Conservation (phyloP, 2,797 vertebrate species). For the Pagetopsis macropterus region DNA sequence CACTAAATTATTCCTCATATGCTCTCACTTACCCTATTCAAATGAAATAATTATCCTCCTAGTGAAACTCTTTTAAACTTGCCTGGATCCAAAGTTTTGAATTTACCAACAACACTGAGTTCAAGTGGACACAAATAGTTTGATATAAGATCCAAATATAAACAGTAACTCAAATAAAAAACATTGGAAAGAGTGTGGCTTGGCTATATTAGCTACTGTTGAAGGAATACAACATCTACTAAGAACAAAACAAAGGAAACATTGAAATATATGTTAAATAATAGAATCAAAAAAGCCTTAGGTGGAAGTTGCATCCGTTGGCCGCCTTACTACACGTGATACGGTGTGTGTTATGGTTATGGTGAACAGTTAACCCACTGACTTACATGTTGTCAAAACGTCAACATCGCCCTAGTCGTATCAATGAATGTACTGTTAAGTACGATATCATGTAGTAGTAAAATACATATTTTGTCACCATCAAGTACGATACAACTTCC, state of each 20-base stretch:
- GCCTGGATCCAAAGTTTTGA: too few species aligned
- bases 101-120: too few species aligned
- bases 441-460: too few species aligned
- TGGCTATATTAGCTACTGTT: not conserved
- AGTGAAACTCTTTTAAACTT: not conserved
- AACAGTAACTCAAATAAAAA: not conserved
- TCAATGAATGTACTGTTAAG: not conserved
- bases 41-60: not conserved
- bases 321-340: not conserved
- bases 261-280: not conserved
- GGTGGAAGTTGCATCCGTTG: not conserved
- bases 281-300: not conserved
- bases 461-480: not conserved
- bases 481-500: not conserved
- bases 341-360: conserved; percentile 8
- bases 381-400: conserved; percentile 37
- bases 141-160: too few species aligned
- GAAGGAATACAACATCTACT: not conserved
- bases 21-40: not conserved
- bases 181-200: not conserved
- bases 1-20: not conserved
- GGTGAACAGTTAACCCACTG: conserved; percentile 41
- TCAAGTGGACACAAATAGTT: too few species aligned
- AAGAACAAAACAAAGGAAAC: not conserved
- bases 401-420: conserved; percentile 7